These are phyloP conservation scores for Nephrotoma flavescens DNA, from an alignment of 2,888 invertebrate species.

Conservation along the genomic window DNA sequence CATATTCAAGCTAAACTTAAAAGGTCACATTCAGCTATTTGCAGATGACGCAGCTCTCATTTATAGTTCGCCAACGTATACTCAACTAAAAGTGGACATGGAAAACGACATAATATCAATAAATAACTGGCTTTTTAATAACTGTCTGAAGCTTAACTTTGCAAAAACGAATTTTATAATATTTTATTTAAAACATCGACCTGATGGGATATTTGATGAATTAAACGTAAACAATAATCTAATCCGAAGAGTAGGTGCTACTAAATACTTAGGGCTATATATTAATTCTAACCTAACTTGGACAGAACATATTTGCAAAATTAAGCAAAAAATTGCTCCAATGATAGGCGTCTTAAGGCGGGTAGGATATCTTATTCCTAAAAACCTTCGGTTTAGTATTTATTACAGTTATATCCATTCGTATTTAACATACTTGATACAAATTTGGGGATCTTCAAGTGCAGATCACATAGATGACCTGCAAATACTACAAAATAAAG, in stretches of 20 bases:
- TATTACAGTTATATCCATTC: not conserved
- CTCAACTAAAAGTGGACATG: not conserved
- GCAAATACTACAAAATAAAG: too few relatives aligned
- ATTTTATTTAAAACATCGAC: too few relatives aligned
- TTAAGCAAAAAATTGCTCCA: not conserved
- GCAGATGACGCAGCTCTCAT: too few relatives aligned
- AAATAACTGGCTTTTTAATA: not conserved
- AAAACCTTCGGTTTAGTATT: not conserved
- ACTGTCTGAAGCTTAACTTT: not conserved
- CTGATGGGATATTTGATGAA: not conserved
- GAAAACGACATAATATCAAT: not conserved
- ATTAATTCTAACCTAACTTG: not conserved
- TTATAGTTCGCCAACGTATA: too few relatives aligned
- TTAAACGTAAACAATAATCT: too few relatives aligned
- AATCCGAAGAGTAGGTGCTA: not conserved
- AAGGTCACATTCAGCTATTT: too few relatives aligned
- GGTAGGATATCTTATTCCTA: not conserved
- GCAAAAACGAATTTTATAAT: not conserved
- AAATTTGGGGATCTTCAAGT: not conserved
- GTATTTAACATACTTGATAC: not conserved
- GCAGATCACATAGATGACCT: not conserved
- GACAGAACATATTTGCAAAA: not conserved
- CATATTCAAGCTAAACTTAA: too few relatives aligned
- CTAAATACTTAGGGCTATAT: not conserved
- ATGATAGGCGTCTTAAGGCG: not conserved